Conservation (phyloP, 23 tunicate genomes). For the Styela clava region DNA sequence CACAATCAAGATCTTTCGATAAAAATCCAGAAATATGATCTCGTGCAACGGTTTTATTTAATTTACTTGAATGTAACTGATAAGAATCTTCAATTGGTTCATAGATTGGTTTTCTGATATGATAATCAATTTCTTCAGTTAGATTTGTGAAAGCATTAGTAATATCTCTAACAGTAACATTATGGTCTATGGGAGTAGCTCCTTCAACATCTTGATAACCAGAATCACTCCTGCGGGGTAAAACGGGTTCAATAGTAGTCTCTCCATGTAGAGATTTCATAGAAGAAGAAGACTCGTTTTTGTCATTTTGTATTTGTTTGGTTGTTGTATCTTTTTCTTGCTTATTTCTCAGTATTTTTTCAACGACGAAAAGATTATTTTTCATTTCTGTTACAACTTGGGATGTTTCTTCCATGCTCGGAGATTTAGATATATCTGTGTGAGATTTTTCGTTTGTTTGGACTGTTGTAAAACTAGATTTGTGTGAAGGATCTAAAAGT, state of each 20-base stretch:
- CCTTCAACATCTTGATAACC: neutral
- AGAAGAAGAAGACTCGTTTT: neutral
- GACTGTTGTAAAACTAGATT: neutral
- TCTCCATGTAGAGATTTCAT: neutral
- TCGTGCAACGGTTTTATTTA: neutral
- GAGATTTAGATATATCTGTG: neutral
- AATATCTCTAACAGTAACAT: neutral
- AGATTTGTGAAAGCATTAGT: neutral
- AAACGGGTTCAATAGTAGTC: neutral
- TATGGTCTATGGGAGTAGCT: neutral
- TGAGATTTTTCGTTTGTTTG: neutral
- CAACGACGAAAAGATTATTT: constrained; percentile 39
- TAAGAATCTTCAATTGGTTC: neutral
- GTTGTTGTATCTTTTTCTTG: neutral
- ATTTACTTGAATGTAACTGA: neutral
- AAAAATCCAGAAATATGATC: constrained; percentile 14
- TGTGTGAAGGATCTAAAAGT: constrained; percentile 42
- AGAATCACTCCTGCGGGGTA: neutral
- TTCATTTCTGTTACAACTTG: constrained; percentile 52
- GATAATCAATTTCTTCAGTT: neutral
- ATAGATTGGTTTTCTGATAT: neutral
- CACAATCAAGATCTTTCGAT: neutral
- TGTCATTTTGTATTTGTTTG: neutral
- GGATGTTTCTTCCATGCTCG: constrained; percentile 59
- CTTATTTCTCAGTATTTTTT: constrained; percentile 50